Percentiles rank a stretch among this genome's conserved stretches.
phyloP scores from a whole-genome alignment of 2,113 vertebrate species.

The Beaufortia kweichowensis region DNA sequence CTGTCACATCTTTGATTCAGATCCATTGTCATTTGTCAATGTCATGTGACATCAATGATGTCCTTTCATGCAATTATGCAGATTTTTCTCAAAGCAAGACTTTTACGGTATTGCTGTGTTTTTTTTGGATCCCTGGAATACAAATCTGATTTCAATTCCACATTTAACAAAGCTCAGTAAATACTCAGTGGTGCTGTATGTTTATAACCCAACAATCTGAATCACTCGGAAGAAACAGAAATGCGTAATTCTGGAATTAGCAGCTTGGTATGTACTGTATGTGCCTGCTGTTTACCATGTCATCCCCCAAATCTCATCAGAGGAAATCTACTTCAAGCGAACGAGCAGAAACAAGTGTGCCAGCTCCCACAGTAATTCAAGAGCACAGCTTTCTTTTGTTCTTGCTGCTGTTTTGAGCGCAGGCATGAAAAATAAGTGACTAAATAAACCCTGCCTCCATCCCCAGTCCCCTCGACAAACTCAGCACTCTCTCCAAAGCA shows the following conservation, averaged over 20 bases:
- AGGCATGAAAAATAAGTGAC: slow-evolving; percentile 67
- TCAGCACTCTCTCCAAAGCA: slow-evolving; percentile 49
- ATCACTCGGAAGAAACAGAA: neutral
- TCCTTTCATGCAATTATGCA: too few relatives aligned
- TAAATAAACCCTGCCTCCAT: slow-evolving; percentile 66
- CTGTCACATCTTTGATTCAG: too few relatives aligned
- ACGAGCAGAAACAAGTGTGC: slow-evolving; percentile 69
- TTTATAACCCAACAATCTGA: too few relatives aligned
- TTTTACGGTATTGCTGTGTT: too few relatives aligned
- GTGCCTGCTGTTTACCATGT: neutral
- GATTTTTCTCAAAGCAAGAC: too few relatives aligned
- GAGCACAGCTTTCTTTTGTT: slow-evolving; percentile 71
- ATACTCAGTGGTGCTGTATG: too few relatives aligned
- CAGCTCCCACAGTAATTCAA: slow-evolving; percentile 76
- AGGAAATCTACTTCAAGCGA: slow-evolving; percentile 52
- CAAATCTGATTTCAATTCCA: too few relatives aligned
- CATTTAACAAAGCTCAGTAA: too few relatives aligned
- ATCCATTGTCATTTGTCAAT: too few relatives aligned
- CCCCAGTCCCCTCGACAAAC: slow-evolving; percentile 56
- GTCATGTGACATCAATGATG: too few relatives aligned
- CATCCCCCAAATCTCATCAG: neutral
- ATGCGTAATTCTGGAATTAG: neutral
- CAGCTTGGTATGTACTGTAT: neutral
- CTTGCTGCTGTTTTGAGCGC: slow-evolving; percentile 65
- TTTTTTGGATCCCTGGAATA: too few relatives aligned